Evolutionary conservation across 1,140 invertebrate species (phyloP).

Genomic region (Neodiprion pinetum): DNA sequence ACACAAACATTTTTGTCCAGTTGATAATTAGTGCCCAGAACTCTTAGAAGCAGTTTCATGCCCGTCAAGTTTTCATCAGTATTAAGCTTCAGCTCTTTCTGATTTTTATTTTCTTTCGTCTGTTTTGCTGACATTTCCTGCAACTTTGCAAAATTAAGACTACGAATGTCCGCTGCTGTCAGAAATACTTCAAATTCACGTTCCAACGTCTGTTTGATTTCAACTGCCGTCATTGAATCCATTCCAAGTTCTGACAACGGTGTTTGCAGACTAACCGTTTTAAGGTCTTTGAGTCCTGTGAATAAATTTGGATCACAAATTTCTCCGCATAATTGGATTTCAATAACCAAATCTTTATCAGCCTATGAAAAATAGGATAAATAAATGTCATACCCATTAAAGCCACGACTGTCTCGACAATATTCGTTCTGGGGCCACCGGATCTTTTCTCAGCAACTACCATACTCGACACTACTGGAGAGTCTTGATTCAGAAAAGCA

Average conservation of each 20-base stretch:
- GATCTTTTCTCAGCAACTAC: slow-evolving; percentile 67
- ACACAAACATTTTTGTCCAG: slow-evolving; percentile 40
- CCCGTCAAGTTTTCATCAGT: slow-evolving; percentile 32
- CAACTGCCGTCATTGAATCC: slow-evolving; percentile 83
- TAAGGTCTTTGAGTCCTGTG: slow-evolving; percentile 60
- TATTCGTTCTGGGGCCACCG: slow-evolving; percentile 38
- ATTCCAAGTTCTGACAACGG: slow-evolving; percentile 79
- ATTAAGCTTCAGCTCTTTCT: slow-evolving; percentile 24
- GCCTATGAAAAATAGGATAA: background rate
- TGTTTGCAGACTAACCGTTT: slow-evolving; percentile 67
- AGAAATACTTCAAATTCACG: slow-evolving; percentile 75
- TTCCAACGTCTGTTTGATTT: slow-evolving; percentile 81
- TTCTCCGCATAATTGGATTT: background rate
- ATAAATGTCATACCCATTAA: slow-evolving; percentile 54
- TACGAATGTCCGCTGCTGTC: slow-evolving; percentile 74
- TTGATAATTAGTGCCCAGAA: slow-evolving; percentile 40
- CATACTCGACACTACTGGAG: slow-evolving; percentile 70
- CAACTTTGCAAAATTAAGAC: slow-evolving; percentile 65
- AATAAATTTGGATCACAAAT: slow-evolving; percentile 19
- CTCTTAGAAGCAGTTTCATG: slow-evolving; percentile 48
- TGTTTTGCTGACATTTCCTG: slow-evolving; percentile 53
- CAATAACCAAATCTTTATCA: too few species aligned
- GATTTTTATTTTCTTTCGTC: slow-evolving; percentile 26
- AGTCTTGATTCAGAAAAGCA: slow-evolving; percentile 65
- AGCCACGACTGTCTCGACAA: slow-evolving; percentile 58